Evolutionary conservation across 2,888 invertebrate species (phyloP).

Genomic region (Alviniconcha strummeri): DNA sequence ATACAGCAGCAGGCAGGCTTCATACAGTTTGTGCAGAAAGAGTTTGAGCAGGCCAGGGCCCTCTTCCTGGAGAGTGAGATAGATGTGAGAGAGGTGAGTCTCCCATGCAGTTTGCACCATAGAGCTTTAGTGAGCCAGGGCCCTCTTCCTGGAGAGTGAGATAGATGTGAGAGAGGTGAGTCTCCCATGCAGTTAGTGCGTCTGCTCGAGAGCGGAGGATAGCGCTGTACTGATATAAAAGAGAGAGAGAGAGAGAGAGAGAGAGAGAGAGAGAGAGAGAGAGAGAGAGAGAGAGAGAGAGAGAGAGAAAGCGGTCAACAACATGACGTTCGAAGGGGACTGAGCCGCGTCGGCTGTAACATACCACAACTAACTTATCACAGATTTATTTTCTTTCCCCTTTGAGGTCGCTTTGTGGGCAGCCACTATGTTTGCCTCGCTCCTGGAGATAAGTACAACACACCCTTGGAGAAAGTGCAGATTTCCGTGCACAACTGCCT

Average conservation of each 20-base stretch:
- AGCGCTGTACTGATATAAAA: too few species aligned
- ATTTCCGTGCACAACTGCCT: conserved; percentile 21
- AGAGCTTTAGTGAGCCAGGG: too few species aligned
- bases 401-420: not conserved
- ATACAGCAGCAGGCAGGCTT: conserved; percentile 76
- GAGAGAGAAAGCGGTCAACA: not conserved
- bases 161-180: too few species aligned
- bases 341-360: too few species aligned
- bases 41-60: conserved; percentile 74
- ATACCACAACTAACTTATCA: too few species aligned
- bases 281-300: not conserved
- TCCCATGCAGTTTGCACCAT: too few species aligned
- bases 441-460: not conserved
- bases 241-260: not conserved
- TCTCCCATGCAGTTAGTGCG: too few species aligned
- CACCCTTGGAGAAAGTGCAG: not conserved
- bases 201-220: too few species aligned
- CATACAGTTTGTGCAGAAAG: conserved; percentile 74
- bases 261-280: conserved; percentile 53
- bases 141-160: too few species aligned
- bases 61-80: conserved; percentile 72
- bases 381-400: too few species aligned
- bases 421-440: not conserved
- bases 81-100: too few species aligned
- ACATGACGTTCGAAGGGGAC: too few species aligned